phyloP scores from a whole-genome alignment of 2,113 vertebrate species.

The Chrysochloris asiatica region DNA sequence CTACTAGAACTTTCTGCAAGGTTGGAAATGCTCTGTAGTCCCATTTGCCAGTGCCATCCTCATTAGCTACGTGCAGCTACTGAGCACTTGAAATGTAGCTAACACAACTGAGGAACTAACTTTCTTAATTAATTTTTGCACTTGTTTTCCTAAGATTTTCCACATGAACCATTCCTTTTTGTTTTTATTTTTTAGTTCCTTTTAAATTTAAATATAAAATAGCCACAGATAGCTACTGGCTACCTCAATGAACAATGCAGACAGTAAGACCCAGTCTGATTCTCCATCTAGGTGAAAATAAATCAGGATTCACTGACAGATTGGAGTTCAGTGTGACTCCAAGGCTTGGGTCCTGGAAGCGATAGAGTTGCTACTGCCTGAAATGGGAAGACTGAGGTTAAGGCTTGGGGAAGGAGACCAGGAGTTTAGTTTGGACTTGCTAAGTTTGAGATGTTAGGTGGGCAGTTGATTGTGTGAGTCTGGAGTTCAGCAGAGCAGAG shows the following conservation, averaged over 20 bases:
- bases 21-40: too few species aligned
- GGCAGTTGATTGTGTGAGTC: rapidly evolving
- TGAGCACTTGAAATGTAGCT: background rate
- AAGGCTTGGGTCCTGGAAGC: background rate
- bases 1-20: background rate
- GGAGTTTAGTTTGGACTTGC: too few species aligned
- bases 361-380: background rate
- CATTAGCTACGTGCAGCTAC: rapidly evolving
- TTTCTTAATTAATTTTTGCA: background rate
- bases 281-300: conserved; percentile 10
- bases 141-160: background rate
- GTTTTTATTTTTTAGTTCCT: background rate
- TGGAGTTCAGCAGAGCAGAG: background rate
- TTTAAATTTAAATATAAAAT: background rate
- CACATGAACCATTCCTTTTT: background rate
- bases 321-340: too few species aligned
- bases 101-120: background rate
- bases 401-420: rapidly evolving
- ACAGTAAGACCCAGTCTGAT: background rate
- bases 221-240: background rate
- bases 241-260: background rate
- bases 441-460: background rate
- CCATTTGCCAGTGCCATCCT: background rate
- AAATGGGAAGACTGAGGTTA: background rate
- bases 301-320: background rate